Evolutionary conservation across 2,797 vertebrate species (phyloP).

Genomic region (Linurgus olivaceus): DNA sequence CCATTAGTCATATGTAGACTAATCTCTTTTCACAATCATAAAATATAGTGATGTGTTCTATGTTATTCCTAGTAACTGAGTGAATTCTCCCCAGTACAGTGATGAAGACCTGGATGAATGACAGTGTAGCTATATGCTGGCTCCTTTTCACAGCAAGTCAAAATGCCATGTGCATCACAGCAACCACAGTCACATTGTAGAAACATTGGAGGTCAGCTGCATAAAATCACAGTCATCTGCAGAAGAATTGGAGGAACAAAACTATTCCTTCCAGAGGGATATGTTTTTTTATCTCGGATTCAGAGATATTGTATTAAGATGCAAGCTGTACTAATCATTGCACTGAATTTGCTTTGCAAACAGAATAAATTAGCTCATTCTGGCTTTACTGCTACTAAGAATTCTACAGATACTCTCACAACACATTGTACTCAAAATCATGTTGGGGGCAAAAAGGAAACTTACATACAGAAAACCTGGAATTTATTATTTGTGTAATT

Average conservation of each 20-base stretch:
- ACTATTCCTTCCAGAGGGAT: neutral
- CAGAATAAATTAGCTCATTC: neutral
- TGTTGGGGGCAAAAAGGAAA: neutral
- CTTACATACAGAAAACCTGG: neutral
- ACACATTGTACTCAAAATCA: neutral
- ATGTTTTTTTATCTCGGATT: slow-evolving; percentile 17
- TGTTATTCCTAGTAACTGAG: neutral
- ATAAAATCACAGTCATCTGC: slow-evolving; percentile 8
- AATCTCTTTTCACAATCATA: neutral
- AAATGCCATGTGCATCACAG: neutral
- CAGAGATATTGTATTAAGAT: slow-evolving; percentile 27
- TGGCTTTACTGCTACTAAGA: neutral
- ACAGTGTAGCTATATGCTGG: neutral
- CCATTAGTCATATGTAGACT: neutral
- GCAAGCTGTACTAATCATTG: slow-evolving; percentile 4
- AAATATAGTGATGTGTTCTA: neutral
- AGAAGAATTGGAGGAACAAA: slow-evolving; percentile 13
- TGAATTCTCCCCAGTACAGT: neutral
- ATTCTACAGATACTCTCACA: neutral
- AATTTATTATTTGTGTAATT: neutral
- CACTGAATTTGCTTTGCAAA: neutral
- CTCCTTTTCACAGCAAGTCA: neutral
- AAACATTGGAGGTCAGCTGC: neutral
- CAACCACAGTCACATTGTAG: neutral
- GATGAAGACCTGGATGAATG: neutral